Percentiles rank a stretch among this genome's conserved stretches.
phyloP scores from a whole-genome alignment of 2,797 vertebrate species.

The Mionectes olivaceus region DNA sequence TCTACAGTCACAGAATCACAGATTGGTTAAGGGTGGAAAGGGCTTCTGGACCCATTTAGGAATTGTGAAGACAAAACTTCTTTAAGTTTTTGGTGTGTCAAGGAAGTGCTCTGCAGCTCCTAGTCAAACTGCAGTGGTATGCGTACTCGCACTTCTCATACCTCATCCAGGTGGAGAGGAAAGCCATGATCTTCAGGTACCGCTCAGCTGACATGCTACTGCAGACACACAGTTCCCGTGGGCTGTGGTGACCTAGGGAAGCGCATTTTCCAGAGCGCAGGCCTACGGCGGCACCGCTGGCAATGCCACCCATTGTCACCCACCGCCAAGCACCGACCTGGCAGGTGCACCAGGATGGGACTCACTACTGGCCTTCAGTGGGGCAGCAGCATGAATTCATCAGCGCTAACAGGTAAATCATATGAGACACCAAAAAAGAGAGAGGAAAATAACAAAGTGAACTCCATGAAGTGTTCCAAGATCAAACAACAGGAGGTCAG shows the following conservation, averaged over 20 bases:
- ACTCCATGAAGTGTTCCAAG: background rate
- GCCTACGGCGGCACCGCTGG: fast-evolving
- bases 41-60: background rate
- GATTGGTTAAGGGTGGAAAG: background rate
- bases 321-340: background rate
- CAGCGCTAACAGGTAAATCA: background rate
- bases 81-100: background rate
- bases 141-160: background rate
- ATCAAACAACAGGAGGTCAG: background rate
- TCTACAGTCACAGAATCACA: background rate
- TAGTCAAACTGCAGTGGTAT: background rate
- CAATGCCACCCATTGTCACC: background rate
- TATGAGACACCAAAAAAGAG: background rate
- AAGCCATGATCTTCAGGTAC: background rate
- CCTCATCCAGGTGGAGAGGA: background rate
- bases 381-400: background rate
- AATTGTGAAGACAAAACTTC: background rate
- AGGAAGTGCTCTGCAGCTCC: background rate
- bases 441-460: background rate
- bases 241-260: background rate
- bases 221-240: background rate
- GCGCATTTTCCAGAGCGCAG: background rate
- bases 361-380: background rate
- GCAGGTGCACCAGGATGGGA: background rate
- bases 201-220: background rate